Evolutionary conservation across 2,888 invertebrate species (phyloP).

Genomic region (Agonopterix subpropinquella): DNA sequence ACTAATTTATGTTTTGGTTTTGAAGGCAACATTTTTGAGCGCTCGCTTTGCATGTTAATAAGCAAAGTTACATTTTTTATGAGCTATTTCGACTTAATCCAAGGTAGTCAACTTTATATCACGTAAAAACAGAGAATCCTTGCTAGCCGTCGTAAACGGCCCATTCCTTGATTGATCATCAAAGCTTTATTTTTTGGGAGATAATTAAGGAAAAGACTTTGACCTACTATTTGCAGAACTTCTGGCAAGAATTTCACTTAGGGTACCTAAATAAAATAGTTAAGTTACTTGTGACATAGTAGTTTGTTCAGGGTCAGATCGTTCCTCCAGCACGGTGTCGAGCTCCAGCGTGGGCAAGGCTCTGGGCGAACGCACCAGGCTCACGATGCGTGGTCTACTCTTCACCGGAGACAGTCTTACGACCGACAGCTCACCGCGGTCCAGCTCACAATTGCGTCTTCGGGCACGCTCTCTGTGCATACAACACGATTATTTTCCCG

Average conservation of each 20-base stretch:
- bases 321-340: constrained; percentile 89
- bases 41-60: too few species aligned
- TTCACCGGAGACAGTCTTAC: constrained; percentile 78
- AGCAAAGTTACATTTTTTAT: too few species aligned
- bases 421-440: constrained; percentile 88
- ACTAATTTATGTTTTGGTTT: too few species aligned
- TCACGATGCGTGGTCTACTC: constrained; percentile 47
- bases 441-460: constrained; percentile 86
- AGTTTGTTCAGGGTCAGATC: constrained; percentile 86
- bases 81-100: too few species aligned
- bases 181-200: constrained; percentile 3
- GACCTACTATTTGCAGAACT: too few species aligned
- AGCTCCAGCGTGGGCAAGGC: constrained; percentile 87
- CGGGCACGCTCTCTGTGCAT: constrained; percentile 84
- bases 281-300: constrained; percentile 60
- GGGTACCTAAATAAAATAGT: not conserved
- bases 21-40: too few species aligned
- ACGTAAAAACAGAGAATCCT: not conserved
- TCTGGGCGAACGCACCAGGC: constrained; percentile 77
- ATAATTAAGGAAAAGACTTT: too few species aligned
- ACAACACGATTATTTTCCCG: not conserved
- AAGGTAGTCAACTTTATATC: not conserved
- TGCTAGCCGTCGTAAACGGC: constrained; percentile 1
- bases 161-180: constrained; percentile 3
- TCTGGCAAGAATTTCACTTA: too few species aligned